A percentile compares a stretch with the other conserved stretches of the same genome.
Evolutionary conservation across 2,113 vertebrate species (phyloP).

Genomic region (Mustela lutreola): DNA sequence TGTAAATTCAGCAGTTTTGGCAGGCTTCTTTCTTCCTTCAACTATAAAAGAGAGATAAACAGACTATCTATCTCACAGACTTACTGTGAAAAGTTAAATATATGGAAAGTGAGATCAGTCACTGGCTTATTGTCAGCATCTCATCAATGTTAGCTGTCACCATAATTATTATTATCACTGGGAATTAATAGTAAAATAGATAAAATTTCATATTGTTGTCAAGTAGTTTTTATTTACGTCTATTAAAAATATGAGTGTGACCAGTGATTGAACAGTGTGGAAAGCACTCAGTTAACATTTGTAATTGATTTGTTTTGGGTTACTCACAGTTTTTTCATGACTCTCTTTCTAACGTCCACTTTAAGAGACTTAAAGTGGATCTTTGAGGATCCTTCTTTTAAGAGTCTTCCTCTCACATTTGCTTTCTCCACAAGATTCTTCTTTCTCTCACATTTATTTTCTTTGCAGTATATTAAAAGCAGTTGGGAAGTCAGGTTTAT

Average conservation of each 20-base stretch:
- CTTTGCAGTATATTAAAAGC: not conserved
- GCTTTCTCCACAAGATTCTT: constrained; percentile 2
- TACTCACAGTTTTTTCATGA: not conserved
- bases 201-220: not conserved
- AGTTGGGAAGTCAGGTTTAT: not conserved
- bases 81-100: not conserved
- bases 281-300: not conserved
- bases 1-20: not conserved
- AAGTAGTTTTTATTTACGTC: not conserved
- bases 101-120: not conserved
- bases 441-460: not conserved
- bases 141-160: not conserved
- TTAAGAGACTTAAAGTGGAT: not conserved
- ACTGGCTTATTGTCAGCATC: not conserved
- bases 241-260: not conserved
- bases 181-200: not conserved
- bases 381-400: not conserved
- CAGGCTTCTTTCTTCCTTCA: not conserved
- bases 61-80: not conserved
- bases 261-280: not conserved
- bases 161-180: not conserved
- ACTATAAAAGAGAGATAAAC: not conserved
- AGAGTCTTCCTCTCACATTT: not conserved
- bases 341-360: not conserved
- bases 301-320: not conserved